phyloP scores from a whole-genome alignment of 2,888 invertebrate species.

The Coecobrya sp. region DNA sequence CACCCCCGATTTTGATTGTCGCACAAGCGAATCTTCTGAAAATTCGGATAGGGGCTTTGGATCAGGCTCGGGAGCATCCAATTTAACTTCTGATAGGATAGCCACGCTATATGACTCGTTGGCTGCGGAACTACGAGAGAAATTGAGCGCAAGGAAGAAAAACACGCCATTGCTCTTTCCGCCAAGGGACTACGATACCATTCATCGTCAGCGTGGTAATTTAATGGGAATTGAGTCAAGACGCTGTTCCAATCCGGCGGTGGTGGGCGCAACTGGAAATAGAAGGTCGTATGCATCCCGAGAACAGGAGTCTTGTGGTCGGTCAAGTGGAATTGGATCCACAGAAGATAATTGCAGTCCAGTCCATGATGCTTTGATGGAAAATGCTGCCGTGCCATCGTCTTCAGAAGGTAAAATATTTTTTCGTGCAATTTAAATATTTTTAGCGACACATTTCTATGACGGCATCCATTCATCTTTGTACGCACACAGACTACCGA shows the following conservation, averaged over 20 bases:
- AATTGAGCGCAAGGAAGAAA: constrained; percentile 88
- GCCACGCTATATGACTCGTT: constrained; percentile 96
- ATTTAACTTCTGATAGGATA: constrained; percentile 88
- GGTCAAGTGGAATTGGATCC: constrained; percentile 96
- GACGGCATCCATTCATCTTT: no score
- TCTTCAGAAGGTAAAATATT: constrained; percentile 86
- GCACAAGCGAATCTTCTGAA: constrained; percentile 86
- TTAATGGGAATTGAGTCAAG: constrained; percentile 92
- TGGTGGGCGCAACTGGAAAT: constrained; percentile 88
- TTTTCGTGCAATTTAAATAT: neutral
- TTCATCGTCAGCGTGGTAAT: constrained; percentile 93
- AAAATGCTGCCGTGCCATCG: constrained; percentile 85
- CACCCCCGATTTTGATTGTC: constrained; percentile 86
- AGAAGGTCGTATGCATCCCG: constrained; percentile 84
- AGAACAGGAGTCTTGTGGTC: constrained; percentile 91
- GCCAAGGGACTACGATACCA: constrained; percentile 98
- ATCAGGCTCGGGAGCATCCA: constrained; percentile 85
- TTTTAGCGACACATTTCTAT: neutral
- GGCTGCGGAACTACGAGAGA: constrained; percentile 95
- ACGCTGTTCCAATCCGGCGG: constrained; percentile 92
- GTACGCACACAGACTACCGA: neutral
- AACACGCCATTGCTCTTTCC: constrained; percentile 94
- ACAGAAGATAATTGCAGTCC: constrained; percentile 94
- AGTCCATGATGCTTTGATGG: constrained; percentile 85
- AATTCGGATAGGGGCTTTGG: constrained; percentile 86